phyloP scores from a whole-genome alignment of 2,113 vertebrate genomes.

The Dendropsophus ebraccatus region DNA sequence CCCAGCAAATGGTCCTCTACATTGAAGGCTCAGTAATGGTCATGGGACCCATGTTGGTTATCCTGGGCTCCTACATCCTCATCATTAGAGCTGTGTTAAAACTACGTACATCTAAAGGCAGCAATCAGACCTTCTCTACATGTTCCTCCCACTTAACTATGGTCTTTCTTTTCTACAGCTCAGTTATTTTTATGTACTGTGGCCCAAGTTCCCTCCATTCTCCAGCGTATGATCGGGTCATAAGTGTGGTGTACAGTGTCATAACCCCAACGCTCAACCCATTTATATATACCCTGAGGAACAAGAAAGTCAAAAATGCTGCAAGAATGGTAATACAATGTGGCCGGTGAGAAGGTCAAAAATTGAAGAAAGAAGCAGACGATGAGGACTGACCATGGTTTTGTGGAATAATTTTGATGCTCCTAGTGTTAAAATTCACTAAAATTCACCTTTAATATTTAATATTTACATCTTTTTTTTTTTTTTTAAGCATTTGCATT shows the following conservation, averaged over 20 bases:
- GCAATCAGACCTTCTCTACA: slow-evolving; percentile 21
- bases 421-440: too few species aligned
- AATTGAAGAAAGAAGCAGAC: neutral
- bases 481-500: too few species aligned
- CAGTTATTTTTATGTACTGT: slow-evolving; percentile 44
- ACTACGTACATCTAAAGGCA: neutral
- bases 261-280: slow-evolving; percentile 43
- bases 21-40: slow-evolving; percentile 39
- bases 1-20: slow-evolving; percentile 7
- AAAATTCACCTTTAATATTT: too few species aligned
- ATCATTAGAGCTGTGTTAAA: slow-evolving; percentile 29
- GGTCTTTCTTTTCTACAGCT: slow-evolving; percentile 41
- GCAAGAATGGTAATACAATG: neutral
- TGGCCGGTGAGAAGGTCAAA: neutral
- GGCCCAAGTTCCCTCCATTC: slow-evolving; percentile 31
- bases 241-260: slow-evolving; percentile 33
- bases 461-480: too few species aligned
- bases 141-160: slow-evolving; percentile 41
- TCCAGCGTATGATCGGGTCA: neutral
- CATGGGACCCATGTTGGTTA: slow-evolving; percentile 43
- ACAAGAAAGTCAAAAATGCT: slow-evolving; percentile 12
- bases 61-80: slow-evolving; percentile 25
- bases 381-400: neutral
- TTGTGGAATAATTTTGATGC: too few species aligned
- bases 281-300: slow-evolving; percentile 20